A percentile compares a stretch with the other conserved stretches of the same genome.
Conservation (phyloP, 2,888 invertebrate species). For the Mystacides longicornis region DNA sequence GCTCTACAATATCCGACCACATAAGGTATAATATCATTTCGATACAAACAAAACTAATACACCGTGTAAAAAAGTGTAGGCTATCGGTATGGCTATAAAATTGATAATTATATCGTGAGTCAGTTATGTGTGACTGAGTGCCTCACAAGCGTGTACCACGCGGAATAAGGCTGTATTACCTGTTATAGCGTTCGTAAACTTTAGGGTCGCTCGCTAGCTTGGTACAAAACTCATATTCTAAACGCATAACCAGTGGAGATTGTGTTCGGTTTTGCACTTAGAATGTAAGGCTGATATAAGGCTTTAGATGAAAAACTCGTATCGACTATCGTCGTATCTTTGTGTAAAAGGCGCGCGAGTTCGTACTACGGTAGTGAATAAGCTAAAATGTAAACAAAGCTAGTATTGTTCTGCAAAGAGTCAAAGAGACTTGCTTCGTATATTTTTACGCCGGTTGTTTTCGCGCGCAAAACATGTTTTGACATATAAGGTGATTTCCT, state of each 20-base stretch:
- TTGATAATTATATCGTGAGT: not conserved
- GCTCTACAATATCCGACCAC: too few species aligned
- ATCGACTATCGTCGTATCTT: not conserved
- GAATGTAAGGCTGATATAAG: slow-evolving; percentile 14
- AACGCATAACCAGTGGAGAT: slow-evolving; percentile 14
- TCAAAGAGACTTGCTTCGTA: not conserved
- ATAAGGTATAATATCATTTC: not conserved
- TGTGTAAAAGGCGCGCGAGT: not conserved
- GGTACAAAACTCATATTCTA: slow-evolving; percentile 12
- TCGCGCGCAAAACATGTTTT: not conserved
- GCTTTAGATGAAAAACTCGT: slow-evolving; percentile 15
- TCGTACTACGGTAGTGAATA: not conserved
- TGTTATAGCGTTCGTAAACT: not conserved
- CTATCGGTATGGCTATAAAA: not conserved
- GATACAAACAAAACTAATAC: not conserved
- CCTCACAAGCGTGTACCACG: not conserved
- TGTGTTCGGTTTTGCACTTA: slow-evolving; percentile 11
- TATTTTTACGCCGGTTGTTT: not conserved
- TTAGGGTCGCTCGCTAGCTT: not conserved
- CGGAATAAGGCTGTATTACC: not conserved
- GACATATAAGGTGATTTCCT: not conserved
- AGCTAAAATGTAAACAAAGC: not conserved
- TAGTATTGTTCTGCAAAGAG: not conserved
- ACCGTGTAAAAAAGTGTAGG: not conserved
- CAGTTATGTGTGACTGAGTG: not conserved